Evolutionary conservation across 2,888 invertebrate genomes (phyloP), one percentile per base, ranked within the genome.

Genomic region (Melanostoma mellinum): DNA sequence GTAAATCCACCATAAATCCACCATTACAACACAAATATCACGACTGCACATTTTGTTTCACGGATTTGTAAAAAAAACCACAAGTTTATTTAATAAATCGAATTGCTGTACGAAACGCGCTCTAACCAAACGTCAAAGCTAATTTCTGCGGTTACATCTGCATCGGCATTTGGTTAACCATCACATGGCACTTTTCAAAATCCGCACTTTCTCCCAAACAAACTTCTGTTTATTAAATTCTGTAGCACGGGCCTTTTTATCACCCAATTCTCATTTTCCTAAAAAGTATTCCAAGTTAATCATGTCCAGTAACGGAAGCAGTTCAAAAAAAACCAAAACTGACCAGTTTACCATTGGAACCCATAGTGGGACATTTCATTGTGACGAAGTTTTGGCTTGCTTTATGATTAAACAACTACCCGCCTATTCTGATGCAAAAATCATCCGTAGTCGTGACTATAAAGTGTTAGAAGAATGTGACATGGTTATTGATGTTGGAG

Each of bases 401-500:
- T 97, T 94, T 88, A 94, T 99, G 95, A 92, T 99, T 20, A 96
- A 95, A 89, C 92, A 93, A 61, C 91, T 99, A 3, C 96, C 97
- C 0, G 93, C 94, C 86, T 98, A 95, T 90, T 93, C 94, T 87
- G 93, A 97, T 91, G 96, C 98, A 0, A 93, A 94, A 86, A 96
- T 99, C 76, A 90, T 97, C 5, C 93, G 97, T 86, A 93, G 94
- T 0, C 92, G 95, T 55, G 93, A 95, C 86, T 85, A 87, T 30
- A 88, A 92, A 87, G 93, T 93, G 86, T 92, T 99, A 68, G 93
- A 94, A 0, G 93, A 93, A 1, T 99, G 99, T 91, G 97, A 99
- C 89, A 94, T 99, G 86, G 97, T 99, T 0, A 95, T 99, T 0
- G 99, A 99, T 92, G 98, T 99, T 3, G 99, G 99, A 3, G 96